Evolutionary conservation across 2,113 vertebrate species (phyloP).

Genomic region (Halichoerus grypus): DNA sequence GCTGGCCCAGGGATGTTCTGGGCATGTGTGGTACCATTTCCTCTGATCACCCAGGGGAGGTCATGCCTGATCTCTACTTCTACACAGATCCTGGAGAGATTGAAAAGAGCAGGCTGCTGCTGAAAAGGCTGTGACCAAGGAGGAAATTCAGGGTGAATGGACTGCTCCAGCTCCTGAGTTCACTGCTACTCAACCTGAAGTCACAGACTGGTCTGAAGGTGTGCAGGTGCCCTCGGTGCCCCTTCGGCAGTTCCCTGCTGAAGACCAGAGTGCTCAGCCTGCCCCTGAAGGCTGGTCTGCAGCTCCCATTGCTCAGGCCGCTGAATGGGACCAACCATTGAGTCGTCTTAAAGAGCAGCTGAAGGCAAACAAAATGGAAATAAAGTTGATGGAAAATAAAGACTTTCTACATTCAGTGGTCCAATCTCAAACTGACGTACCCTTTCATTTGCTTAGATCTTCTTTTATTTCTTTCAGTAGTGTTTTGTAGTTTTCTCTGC

Average conservation of each 20-base stretch:
- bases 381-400: not conserved
- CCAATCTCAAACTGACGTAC: not conserved
- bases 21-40: not conserved
- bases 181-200: not conserved
- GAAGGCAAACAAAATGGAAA: not conserved
- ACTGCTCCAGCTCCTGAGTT: not conserved
- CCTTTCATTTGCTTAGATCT: not conserved
- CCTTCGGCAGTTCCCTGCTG: not conserved
- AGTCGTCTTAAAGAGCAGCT: not conserved
- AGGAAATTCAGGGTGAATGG: not conserved
- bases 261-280: not conserved
- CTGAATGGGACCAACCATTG: not conserved
- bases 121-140: not conserved
- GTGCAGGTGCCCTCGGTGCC: not conserved
- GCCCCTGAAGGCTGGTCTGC: not conserved
- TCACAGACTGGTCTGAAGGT: not conserved
- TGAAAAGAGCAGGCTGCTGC: not conserved
- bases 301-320: not conserved
- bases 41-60: not conserved
- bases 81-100: not conserved
- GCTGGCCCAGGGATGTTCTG: not conserved
- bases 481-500: not conserved
- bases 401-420: not conserved
- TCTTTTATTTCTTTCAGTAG: slow-evolving; percentile 5
- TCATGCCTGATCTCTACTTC: not conserved